These are phyloP conservation scores for Leptinotarsa juncta DNA, from an alignment of 2,888 invertebrate species.

Conservation along the genomic window DNA sequence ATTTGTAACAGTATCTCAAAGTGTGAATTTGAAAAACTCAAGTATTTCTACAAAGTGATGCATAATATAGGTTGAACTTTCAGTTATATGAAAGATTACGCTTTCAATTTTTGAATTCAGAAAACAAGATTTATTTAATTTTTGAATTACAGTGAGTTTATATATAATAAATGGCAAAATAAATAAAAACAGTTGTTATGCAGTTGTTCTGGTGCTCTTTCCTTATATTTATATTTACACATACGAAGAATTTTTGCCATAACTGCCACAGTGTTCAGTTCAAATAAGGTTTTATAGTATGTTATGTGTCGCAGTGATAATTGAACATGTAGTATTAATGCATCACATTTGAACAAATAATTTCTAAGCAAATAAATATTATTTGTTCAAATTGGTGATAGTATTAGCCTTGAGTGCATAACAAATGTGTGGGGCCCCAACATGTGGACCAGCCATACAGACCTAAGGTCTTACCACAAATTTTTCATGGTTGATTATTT, in stretches of 20 bases:
- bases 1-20: conserved; percentile 20
- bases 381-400: conserved; percentile 52
- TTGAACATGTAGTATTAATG: conserved; percentile 25
- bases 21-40: conserved; percentile 19
- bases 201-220: conserved; percentile 47
- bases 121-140: conserved; percentile 14
- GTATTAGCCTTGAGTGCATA: conserved; percentile 66
- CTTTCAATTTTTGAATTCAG: not conserved
- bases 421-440: conserved; percentile 63
- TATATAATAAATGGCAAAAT: conserved; percentile 21
- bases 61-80: conserved; percentile 19
- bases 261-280: conserved; percentile 34
- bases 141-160: conserved; percentile 27
- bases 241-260: conserved; percentile 25
- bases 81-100: conserved; percentile 15
- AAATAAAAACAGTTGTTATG: conserved; percentile 29
- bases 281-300: conserved; percentile 27
- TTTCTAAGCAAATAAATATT: conserved; percentile 21
- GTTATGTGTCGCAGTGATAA: conserved; percentile 22
- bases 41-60: conserved; percentile 23
- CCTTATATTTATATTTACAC: conserved; percentile 25
- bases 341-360: conserved; percentile 26
- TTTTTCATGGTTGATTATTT: conserved; percentile 36
- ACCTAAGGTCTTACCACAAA: conserved; percentile 57
- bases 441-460: conserved; percentile 65